These are phyloP conservation scores for Limanda limanda DNA, from an alignment of 2,113 vertebrate species.

Conservation along the genomic window DNA sequence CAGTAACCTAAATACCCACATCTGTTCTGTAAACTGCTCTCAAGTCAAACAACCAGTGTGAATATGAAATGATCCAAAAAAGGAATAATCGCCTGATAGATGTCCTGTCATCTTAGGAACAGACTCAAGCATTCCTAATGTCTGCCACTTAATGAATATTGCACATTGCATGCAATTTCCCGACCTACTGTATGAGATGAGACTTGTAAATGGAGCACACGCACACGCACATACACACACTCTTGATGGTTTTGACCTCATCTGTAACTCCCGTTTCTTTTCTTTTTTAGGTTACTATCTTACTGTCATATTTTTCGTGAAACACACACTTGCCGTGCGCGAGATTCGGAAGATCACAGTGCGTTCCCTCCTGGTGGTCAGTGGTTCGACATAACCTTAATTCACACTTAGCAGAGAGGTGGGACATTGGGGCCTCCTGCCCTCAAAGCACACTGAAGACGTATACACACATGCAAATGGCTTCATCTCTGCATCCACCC, in stretches of 20 bases:
- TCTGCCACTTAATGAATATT: slow-evolving; percentile 73
- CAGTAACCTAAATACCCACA: not conserved
- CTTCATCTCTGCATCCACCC: slow-evolving; percentile 71
- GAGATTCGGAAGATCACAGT: slow-evolving; percentile 29
- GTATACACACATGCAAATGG: slow-evolving; percentile 78
- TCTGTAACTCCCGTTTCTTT: slow-evolving; percentile 8
- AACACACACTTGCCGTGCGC: slow-evolving; percentile 4
- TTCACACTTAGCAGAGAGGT: slow-evolving; percentile 58
- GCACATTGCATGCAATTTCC: slow-evolving; percentile 82
- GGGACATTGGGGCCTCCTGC: slow-evolving; percentile 53
- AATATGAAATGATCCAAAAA: slow-evolving; percentile 34
- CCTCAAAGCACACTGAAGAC: slow-evolving; percentile 70
- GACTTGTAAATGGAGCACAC: slow-evolving; percentile 27
- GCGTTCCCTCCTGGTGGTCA: slow-evolving; percentile 76
- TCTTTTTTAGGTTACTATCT: slow-evolving; percentile 2
- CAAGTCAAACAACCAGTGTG: slow-evolving; percentile 20
- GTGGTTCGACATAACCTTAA: slow-evolving; percentile 42
- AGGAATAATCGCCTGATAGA: slow-evolving; percentile 10
- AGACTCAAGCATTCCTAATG: slow-evolving; percentile 61
- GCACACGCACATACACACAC: slow-evolving; percentile 5
- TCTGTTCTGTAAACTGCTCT: slow-evolving; percentile 10
- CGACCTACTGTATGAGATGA: slow-evolving; percentile 74
- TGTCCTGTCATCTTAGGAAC: slow-evolving; percentile 24
- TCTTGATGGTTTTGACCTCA: slow-evolving; percentile 53
- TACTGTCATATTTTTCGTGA: not conserved